These are phyloP conservation scores for Craterocephalus amniculus DNA, from an alignment of 2,797 vertebrate genomes.

Conservation along the genomic window DNA sequence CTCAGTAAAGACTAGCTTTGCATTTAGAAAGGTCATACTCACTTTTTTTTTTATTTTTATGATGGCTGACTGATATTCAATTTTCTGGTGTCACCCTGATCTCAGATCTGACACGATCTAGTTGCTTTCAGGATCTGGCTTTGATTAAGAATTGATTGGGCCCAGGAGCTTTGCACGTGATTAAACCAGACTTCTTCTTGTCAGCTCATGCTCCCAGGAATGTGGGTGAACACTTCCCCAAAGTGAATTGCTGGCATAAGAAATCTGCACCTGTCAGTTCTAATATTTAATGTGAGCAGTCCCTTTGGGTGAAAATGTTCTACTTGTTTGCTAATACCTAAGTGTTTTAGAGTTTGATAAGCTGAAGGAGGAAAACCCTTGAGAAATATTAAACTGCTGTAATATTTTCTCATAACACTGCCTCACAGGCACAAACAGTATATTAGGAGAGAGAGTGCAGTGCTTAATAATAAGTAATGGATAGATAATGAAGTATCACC, in stretches of 20 bases:
- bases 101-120: background rate
- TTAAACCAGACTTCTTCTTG: conserved; percentile 5
- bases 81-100: background rate
- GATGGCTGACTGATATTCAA: background rate
- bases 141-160: conserved; percentile 1
- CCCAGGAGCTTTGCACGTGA: conserved; percentile 9
- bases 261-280: conserved; percentile 57
- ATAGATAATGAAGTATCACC: conserved; percentile 72
- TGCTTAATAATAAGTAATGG: conserved; percentile 71
- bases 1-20: background rate
- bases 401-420: conserved; percentile 41
- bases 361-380: conserved; percentile 30
- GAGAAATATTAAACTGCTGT: conserved; percentile 38
- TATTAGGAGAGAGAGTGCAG: conserved; percentile 50
- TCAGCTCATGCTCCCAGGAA: conserved; percentile 5
- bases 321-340: conserved; percentile 51
- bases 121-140: background rate
- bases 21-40: background rate
- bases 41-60: background rate
- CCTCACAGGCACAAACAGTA: conserved; percentile 38
- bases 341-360: conserved; percentile 45
- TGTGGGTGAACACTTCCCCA: conserved; percentile 20
- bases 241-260: conserved; percentile 46
- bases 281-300: conserved; percentile 62
- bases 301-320: conserved; percentile 59